Conservation (phyloP, 2,113 vertebrate genomes). For the Sinosuthora webbiana region DNA sequence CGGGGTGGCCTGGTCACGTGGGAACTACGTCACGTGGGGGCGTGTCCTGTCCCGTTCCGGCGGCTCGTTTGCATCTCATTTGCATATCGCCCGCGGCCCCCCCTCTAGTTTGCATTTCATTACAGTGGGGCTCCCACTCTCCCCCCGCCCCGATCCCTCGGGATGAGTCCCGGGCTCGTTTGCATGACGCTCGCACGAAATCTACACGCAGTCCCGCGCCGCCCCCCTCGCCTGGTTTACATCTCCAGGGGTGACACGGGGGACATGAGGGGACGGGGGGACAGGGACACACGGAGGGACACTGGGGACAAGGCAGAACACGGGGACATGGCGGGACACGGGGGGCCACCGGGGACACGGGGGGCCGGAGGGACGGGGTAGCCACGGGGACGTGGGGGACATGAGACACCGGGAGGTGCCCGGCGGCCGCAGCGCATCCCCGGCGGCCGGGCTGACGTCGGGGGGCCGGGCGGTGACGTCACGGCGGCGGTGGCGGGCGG, state of each 20-base stretch:
- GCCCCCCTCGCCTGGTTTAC: too few species aligned
- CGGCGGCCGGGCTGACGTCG: neutral
- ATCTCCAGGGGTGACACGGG: neutral
- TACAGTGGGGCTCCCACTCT: rapidly evolving
- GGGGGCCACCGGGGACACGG: neutral
- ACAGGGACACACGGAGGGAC: neutral
- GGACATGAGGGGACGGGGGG: neutral
- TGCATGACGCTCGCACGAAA: too few species aligned
- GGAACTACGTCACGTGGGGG: rapidly evolving
- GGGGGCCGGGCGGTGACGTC: neutral
- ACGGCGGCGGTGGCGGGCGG: neutral
- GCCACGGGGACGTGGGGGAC: neutral
- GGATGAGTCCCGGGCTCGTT: too few species aligned
- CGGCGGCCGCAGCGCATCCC: neutral
- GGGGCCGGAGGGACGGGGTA: too few species aligned
- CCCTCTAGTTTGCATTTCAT: rapidly evolving
- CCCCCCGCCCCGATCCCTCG: rapidly evolving
- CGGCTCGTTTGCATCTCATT: rapidly evolving
- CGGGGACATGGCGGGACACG: neutral
- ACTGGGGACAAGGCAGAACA: neutral
- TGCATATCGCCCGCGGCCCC: neutral
- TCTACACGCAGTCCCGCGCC: neutral
- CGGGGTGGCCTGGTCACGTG: rapidly evolving
- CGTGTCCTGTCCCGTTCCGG: rapidly evolving
- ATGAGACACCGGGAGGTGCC: too few species aligned